Evolutionary conservation across 2,888 invertebrate genomes (phyloP).

Genomic region (Apantesis nais): DNA sequence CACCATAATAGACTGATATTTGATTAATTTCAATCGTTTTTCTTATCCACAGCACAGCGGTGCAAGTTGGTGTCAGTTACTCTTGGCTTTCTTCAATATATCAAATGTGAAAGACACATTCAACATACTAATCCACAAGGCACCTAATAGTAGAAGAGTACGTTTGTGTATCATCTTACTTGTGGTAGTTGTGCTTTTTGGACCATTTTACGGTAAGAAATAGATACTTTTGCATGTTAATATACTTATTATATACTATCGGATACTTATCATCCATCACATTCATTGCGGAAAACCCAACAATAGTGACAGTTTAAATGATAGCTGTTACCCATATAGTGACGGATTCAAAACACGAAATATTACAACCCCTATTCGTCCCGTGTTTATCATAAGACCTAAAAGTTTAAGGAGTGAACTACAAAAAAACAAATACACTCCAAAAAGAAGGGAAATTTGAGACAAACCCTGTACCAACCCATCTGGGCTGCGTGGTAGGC

Average conservation of each 20-base stretch:
- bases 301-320: background rate
- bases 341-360: no score
- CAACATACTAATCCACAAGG: constrained; percentile 75
- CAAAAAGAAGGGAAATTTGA: no score
- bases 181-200: constrained; percentile 77
- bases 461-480: no score
- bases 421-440: no score
- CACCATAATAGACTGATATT: background rate
- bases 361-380: no score
- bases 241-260: no score
- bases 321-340: no score
- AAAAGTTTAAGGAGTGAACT: no score
- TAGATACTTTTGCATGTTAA: background rate
- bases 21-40: background rate
- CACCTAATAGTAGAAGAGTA: constrained; percentile 69
- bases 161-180: constrained; percentile 72
- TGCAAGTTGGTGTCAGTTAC: constrained; percentile 58
- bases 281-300: background rate
- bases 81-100: constrained; percentile 68
- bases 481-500: no score
- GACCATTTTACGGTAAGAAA: constrained; percentile 81
- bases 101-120: constrained; percentile 75
- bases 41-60: constrained; percentile 60
- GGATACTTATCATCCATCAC: background rate
- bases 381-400: no score